These are phyloP conservation scores for Toxotes chatareus DNA, from an alignment of 2,113 vertebrate species.

Conservation along the genomic window DNA sequence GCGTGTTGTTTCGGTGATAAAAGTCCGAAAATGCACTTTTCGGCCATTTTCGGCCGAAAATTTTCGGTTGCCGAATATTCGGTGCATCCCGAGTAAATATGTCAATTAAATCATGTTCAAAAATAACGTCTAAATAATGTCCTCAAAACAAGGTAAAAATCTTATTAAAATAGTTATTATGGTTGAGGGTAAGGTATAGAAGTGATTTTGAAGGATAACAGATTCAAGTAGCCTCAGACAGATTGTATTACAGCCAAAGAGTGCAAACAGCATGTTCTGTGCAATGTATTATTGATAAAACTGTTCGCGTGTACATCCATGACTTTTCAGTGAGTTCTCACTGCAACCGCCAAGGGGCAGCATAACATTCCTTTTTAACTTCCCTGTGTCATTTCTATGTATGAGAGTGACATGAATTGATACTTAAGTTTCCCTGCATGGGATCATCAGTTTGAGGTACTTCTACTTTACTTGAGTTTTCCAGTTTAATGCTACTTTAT, in stretches of 20 bases:
- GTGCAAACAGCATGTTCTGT: neutral
- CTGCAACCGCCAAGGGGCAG: constrained; percentile 56
- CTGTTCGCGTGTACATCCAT: too few relatives aligned
- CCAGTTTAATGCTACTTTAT: too few relatives aligned
- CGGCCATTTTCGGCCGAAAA: too few relatives aligned
- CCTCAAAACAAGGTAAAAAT: neutral
- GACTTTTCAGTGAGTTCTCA: neutral
- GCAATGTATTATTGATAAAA: neutral
- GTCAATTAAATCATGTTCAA: neutral
- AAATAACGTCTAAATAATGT: neutral
- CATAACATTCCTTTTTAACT: constrained; percentile 8
- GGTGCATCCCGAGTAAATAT: neutral
- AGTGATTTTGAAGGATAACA: neutral
- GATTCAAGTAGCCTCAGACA: neutral
- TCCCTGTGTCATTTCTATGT: neutral
- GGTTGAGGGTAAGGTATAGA: too few relatives aligned
- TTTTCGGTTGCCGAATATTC: too few relatives aligned
- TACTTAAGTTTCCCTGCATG: neutral
- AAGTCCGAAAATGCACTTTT: too few relatives aligned
- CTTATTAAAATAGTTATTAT: neutral
- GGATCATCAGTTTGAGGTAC: too few relatives aligned
- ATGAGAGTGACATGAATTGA: neutral
- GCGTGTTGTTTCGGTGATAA: too few relatives aligned
- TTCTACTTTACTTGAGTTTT: too few relatives aligned
- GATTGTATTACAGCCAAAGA: neutral